Percentiles rank a stretch among this genome's conserved stretches.
Conservation (phyloP, 1,140 invertebrate species). For the Triops cancriformis region DNA sequence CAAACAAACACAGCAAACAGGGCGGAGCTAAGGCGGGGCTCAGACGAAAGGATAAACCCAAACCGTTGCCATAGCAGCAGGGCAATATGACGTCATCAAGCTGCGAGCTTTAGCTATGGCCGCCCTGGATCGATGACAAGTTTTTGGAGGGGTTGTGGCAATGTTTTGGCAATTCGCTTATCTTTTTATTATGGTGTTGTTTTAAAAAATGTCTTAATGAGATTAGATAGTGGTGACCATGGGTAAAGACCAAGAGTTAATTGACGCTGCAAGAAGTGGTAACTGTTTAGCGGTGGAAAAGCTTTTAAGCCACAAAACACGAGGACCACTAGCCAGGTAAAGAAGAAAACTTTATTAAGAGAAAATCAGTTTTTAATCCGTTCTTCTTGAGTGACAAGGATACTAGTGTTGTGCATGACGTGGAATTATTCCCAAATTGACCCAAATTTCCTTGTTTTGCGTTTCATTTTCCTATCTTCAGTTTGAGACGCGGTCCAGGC, state of each 20-base stretch:
- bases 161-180: constrained; percentile 48
- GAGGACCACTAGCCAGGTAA: constrained; percentile 83
- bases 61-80: background rate
- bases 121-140: constrained; percentile 61
- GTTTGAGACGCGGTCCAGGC: constrained; percentile 74
- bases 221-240: constrained; percentile 47
- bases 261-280: constrained; percentile 87
- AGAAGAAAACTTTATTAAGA: background rate
- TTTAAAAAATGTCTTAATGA: constrained; percentile 12
- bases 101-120: constrained; percentile 39
- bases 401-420: background rate
- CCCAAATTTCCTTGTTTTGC: constrained; percentile 18
- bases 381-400: background rate
- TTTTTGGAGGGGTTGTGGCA: constrained; percentile 45
- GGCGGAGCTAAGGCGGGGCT: background rate
- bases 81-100: constrained; percentile 1
- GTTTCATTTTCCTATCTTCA: constrained; percentile 44
- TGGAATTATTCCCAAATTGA: background rate
- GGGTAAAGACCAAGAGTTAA: constrained; percentile 92
- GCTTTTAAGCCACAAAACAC: constrained; percentile 76
- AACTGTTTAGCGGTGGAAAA: constrained; percentile 81
- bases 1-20: background rate
- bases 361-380: background rate
- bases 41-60: background rate
- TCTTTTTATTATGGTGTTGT: constrained; percentile 38